A percentile compares a stretch with the other conserved stretches of the same genome.
phyloP scores from a whole-genome alignment of 2,888 invertebrate genomes.

The Papilio protenor region DNA sequence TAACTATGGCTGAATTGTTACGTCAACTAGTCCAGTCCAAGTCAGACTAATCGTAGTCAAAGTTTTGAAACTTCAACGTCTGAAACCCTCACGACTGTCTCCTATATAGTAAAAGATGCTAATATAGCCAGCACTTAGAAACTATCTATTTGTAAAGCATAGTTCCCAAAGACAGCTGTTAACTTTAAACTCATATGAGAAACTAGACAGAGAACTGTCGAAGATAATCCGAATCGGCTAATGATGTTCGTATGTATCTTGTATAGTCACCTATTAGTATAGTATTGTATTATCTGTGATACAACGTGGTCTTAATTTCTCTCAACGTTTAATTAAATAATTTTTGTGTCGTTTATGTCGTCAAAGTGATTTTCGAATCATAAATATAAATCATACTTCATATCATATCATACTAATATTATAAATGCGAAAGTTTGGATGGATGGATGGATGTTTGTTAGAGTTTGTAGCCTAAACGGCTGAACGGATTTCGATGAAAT shows the following conservation, averaged over 20 bases:
- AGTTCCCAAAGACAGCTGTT: background rate
- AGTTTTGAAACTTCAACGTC: slow-evolving; percentile 21
- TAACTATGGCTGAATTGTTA: background rate
- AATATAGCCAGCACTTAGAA: background rate
- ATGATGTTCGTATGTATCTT: background rate
- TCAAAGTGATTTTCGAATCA: background rate
- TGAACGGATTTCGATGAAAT: no score
- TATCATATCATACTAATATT: no score
- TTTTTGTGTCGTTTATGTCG: background rate
- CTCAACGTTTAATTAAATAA: background rate
- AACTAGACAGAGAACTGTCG: background rate
- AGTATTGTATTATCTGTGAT: background rate
- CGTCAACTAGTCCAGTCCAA: slow-evolving; percentile 3
- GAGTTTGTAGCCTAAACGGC: no score
- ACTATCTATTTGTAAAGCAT: background rate
- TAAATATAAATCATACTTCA: no score
- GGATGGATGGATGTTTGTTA: no score
- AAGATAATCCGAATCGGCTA: background rate
- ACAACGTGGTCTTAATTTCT: background rate
- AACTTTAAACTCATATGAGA: background rate
- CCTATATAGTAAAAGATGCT: background rate
- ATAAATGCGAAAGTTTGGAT: no score
- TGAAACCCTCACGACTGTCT: slow-evolving; percentile 4
- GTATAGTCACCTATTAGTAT: background rate
- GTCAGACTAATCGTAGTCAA: slow-evolving; percentile 29